phyloP scores from a whole-genome alignment of 2,888 invertebrate species.

The Melanostoma scalare region DNA sequence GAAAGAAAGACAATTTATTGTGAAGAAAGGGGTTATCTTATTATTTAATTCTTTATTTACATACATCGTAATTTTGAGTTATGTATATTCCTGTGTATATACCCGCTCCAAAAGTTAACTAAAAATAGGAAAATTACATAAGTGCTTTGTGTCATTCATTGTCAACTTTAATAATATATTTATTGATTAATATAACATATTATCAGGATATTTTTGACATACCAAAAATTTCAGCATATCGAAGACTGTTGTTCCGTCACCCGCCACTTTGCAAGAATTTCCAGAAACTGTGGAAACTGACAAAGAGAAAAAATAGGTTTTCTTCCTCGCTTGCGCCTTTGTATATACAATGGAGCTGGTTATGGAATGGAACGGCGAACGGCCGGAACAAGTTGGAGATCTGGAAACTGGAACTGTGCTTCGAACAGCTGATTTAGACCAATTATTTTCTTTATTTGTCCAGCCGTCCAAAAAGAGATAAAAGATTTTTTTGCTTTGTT shows the following conservation, averaged over 20 bases:
- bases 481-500: conserved; percentile 16
- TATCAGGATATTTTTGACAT: conserved; percentile 62
- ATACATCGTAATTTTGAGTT: conserved; percentile 89
- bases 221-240: conserved; percentile 81
- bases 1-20: conserved; percentile 65
- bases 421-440: conserved; percentile 42
- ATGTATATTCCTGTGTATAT: conserved; percentile 88
- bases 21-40: neutral
- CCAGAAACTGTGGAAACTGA: conserved; percentile 76
- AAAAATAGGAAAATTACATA: conserved; percentile 75
- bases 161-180: neutral
- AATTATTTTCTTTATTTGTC: conserved; percentile 13
- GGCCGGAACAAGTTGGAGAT: neutral
- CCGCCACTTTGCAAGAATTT: conserved; percentile 78
- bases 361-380: conserved; percentile 54
- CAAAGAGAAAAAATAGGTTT: conserved; percentile 4
- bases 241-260: conserved; percentile 75
- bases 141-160: conserved; percentile 25
- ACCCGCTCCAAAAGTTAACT: conserved; percentile 87
- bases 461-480: neutral
- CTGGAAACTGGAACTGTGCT: neutral
- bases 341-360: conserved; percentile 2
- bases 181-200: neutral
- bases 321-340: conserved; percentile 27
- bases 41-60: conserved; percentile 12